A percentile compares a stretch with the other conserved stretches of the same genome.
These are phyloP conservation scores for Scopus umbretta DNA, from an alignment of 2,113 vertebrate species.

Conservation along the genomic window DNA sequence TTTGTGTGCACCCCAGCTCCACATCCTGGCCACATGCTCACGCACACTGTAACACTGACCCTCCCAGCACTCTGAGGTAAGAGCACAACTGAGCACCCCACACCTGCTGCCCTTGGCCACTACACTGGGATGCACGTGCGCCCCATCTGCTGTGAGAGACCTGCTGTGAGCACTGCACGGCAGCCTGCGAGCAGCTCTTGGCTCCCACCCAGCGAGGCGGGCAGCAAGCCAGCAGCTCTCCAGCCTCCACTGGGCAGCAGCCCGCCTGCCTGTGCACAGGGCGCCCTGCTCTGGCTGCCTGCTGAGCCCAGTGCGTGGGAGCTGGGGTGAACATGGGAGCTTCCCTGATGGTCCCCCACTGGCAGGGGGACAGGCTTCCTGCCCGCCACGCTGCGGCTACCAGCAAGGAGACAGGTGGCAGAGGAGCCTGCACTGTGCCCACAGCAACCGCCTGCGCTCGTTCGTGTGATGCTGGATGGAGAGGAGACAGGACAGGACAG, in stretches of 20 bases:
- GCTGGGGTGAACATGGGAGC: not conserved
- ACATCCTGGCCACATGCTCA: rapidly evolving
- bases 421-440: not conserved
- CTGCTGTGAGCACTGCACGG: not conserved
- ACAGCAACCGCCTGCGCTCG: rapidly evolving
- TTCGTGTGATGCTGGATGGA: not conserved
- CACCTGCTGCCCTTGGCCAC: not conserved
- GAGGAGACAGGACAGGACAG: not conserved
- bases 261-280: not conserved
- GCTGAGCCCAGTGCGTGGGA: rapidly evolving
- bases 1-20: not conserved
- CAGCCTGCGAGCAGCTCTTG: not conserved
- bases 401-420: not conserved
- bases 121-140: rapidly evolving
- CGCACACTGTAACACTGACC: rapidly evolving
- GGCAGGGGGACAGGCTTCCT: not conserved
- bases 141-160: rapidly evolving
- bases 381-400: not conserved
- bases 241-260: not conserved
- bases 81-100: not conserved
- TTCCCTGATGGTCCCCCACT: rapidly evolving
- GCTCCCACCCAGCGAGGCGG: not conserved
- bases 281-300: not conserved
- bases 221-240: not conserved
- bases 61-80: not conserved